Percentiles rank a stretch among this genome's conserved stretches.
Evolutionary conservation across 2,888 invertebrate species (phyloP).

Genomic region (Taphrorychus bicolor): DNA sequence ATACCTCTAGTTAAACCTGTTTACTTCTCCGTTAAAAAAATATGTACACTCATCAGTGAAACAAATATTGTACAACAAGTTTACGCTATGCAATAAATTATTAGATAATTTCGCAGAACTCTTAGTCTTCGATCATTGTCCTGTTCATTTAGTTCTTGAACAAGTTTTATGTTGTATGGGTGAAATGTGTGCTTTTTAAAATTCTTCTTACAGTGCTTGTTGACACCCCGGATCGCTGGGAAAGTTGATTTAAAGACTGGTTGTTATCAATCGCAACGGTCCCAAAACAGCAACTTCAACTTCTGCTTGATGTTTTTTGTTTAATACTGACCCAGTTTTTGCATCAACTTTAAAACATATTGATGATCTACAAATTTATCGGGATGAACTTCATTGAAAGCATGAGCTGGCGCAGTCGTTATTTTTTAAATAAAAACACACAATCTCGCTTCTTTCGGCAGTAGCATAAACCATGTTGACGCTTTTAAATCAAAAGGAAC

Average conservation of each 20-base stretch:
- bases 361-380: background rate
- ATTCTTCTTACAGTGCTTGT: background rate
- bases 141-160: background rate
- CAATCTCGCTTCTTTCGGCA: background rate
- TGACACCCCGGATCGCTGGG: background rate
- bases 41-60: background rate
- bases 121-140: background rate
- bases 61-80: background rate
- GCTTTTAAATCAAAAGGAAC: background rate
- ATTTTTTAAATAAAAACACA: background rate
- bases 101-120: background rate
- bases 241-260: background rate
- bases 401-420: background rate
- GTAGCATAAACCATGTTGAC: background rate
- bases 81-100: background rate
- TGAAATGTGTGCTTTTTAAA: background rate
- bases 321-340: too few species aligned
- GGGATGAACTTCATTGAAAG: background rate
- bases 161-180: constrained; percentile 7
- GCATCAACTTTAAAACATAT: background rate
- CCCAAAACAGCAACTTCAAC: background rate
- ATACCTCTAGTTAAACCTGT: background rate
- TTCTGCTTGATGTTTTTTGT: background rate
- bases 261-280: background rate
- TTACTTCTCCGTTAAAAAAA: background rate